Evolutionary conservation across 2,113 vertebrate genomes (phyloP).

Genomic region (Solea senegalensis): DNA sequence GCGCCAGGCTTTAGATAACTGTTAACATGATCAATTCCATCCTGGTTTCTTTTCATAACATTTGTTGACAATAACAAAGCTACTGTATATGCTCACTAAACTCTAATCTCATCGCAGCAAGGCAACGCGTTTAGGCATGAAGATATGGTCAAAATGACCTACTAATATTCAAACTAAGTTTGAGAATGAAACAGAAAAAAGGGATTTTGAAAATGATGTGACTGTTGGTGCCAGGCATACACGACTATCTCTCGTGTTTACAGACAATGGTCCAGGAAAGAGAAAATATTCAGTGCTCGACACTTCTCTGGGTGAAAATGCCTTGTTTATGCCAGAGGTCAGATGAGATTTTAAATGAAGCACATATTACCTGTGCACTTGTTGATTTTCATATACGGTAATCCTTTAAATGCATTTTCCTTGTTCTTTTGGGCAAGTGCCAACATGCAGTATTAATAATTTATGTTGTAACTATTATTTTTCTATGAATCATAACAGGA

Average conservation of each 20-base stretch:
- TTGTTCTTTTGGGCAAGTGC: conserved; percentile 8
- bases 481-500: conserved; percentile 45
- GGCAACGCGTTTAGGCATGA: too few species aligned
- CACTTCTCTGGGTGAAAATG: too few species aligned
- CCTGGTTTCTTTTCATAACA: conserved; percentile 6
- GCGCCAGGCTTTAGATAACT: conserved; percentile 9
- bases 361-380: background rate
- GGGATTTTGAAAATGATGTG: too few species aligned
- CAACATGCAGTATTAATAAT: conserved; percentile 29
- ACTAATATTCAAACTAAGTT: too few species aligned
- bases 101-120: too few species aligned
- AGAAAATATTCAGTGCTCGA: background rate
- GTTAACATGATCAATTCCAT: background rate
- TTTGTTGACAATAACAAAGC: conserved; percentile 22
- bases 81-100: too few species aligned
- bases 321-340: too few species aligned
- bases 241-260: background rate
- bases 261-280: background rate
- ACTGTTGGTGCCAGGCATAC: too few species aligned
- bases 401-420: conserved; percentile 11
- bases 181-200: too few species aligned
- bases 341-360: background rate
- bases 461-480: conserved; percentile 50
- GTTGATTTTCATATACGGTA: background rate
- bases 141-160: too few species aligned